Percentiles rank a stretch among this genome's conserved stretches.
Evolutionary conservation across 2,888 invertebrate genomes (phyloP).

Genomic region (Lampropteryx suffumata): DNA sequence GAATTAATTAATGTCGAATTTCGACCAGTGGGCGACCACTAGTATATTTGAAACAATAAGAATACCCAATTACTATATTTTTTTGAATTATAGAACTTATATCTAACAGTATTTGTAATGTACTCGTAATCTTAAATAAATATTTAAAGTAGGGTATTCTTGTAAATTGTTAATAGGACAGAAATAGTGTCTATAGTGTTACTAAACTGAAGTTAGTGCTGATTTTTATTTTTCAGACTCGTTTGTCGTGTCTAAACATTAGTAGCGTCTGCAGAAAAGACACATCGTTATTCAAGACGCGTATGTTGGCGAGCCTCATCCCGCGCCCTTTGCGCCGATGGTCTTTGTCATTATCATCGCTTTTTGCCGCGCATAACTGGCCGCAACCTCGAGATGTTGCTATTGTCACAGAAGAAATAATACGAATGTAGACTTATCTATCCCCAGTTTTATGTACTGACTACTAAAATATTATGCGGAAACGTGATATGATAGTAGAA

Average conservation of each 20-base stretch:
- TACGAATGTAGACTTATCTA: conserved; percentile 40
- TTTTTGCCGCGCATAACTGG: conserved; percentile 77
- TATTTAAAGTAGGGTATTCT: too few relatives aligned
- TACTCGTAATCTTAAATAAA: too few relatives aligned
- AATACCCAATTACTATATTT: too few relatives aligned
- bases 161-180: too few relatives aligned
- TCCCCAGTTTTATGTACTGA: conserved; percentile 45
- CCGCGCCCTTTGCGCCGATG: conserved; percentile 74
- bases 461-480: conserved; percentile 34
- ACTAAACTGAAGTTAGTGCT: too few relatives aligned
- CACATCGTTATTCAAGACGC: conserved; percentile 70
- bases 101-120: too few relatives aligned
- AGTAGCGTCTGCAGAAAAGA: conserved; percentile 35
- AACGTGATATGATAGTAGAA: conserved; percentile 4
- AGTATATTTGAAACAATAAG: too few relatives aligned
- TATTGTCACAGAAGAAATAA: conserved; percentile 35
- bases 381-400: conserved; percentile 58
- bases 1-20: too few relatives aligned
- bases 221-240: too few relatives aligned
- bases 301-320: conserved; percentile 60
- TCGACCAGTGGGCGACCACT: too few relatives aligned
- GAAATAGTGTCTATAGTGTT: too few relatives aligned
- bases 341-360: conserved; percentile 78
- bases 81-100: too few relatives aligned
- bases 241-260: conserved; percentile 11